Evolutionary conservation across 2,888 invertebrate genomes (phyloP).

Genomic region (Punctoribates punctum): DNA sequence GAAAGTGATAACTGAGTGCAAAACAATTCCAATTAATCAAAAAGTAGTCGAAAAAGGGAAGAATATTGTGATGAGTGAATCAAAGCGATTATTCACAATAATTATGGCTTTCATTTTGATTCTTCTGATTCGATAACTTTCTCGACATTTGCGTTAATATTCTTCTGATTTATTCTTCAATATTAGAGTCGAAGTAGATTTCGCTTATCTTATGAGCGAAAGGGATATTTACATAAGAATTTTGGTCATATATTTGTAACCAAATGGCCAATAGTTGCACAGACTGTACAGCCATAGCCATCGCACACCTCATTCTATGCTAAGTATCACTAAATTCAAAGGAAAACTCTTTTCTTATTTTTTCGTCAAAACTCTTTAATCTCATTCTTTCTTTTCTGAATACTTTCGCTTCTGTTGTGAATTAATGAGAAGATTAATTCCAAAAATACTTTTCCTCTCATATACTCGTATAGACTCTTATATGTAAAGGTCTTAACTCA

Average conservation of each 20-base stretch:
- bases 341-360: too few species aligned
- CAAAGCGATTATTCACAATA: not conserved
- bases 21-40: too few species aligned
- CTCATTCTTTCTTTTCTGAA: not conserved
- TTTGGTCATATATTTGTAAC: not conserved
- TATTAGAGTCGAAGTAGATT: not conserved
- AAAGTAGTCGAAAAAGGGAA: not conserved
- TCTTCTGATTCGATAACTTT: not conserved
- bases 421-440: constrained; percentile 5
- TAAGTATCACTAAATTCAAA: too few species aligned
- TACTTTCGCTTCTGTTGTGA: not conserved
- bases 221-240: constrained; percentile 8
- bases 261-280: not conserved
- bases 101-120: not conserved
- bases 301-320: too few species aligned
- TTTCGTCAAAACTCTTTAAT: too few species aligned
- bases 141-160: not conserved
- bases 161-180: constrained; percentile 4
- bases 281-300: not conserved
- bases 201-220: not conserved
- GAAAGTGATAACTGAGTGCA: too few species aligned
- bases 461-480: too few species aligned
- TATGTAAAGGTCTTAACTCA: not conserved
- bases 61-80: not conserved
- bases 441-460: not conserved